These are phyloP conservation scores for Trachelus stipa DNA, from an alignment of 2,888 invertebrate species.

Conservation along the genomic window DNA sequence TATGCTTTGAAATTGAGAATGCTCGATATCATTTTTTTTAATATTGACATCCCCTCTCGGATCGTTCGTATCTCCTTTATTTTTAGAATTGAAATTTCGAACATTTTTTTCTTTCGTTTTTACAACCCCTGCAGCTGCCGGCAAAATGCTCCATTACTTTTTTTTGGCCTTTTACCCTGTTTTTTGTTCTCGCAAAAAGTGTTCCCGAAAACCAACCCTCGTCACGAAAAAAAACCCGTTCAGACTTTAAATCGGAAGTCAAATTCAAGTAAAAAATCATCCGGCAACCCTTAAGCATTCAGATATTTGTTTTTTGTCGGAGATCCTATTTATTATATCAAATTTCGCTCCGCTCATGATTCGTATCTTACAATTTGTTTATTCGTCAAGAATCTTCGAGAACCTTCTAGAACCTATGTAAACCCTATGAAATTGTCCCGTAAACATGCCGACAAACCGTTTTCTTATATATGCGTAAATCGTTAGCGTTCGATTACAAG, in stretches of 20 bases:
- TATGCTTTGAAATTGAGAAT: neutral
- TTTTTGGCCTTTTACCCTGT: too few relatives aligned
- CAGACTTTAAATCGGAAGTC: neutral
- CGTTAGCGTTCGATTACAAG: neutral
- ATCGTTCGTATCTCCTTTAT: neutral
- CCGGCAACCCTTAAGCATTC: neutral
- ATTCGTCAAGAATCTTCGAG: neutral
- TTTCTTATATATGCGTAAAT: neutral
- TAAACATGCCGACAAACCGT: neutral
- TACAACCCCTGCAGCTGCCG: neutral
- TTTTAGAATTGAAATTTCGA: neutral
- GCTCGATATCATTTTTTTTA: neutral
- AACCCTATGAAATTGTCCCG: neutral
- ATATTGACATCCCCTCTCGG: neutral
- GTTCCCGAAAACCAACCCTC: too few relatives aligned
- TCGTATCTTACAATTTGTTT: neutral
- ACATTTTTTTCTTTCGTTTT: neutral
- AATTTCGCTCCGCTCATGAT: neutral
- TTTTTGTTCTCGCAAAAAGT: too few relatives aligned
- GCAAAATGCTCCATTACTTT: neutral
- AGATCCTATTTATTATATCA: neutral
- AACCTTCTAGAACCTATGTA: neutral
- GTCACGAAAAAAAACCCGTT: neutral
- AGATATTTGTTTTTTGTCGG: neutral
- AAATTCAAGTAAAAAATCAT: neutral